Evolutionary conservation across 2,797 vertebrate genomes (phyloP).

Genomic region (Chloroceryle inda): DNA sequence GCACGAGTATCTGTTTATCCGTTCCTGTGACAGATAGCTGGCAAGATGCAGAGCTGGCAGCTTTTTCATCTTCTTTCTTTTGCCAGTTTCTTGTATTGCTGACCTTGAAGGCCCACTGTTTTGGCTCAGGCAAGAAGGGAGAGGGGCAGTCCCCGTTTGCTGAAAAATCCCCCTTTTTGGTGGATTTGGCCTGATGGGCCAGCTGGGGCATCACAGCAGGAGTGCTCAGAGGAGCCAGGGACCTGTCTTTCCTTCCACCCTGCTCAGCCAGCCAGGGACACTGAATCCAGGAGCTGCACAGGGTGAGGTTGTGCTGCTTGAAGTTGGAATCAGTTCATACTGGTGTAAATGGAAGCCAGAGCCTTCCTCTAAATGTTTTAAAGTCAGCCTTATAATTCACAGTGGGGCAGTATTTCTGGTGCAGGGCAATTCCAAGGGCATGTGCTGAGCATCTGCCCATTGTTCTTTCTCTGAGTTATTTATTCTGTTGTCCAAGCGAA

Average conservation of each 20-base stretch:
- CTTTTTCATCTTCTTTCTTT: neutral
- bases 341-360: neutral
- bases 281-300: neutral
- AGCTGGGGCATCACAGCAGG: neutral
- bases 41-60: conserved; percentile 47
- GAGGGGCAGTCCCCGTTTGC: fast-evolving
- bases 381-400: neutral
- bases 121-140: neutral
- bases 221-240: neutral
- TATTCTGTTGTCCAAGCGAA: neutral
- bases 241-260: neutral
- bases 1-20: conserved; percentile 68
- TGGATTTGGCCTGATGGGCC: neutral
- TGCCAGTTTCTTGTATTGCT: neutral
- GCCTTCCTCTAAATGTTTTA: neutral
- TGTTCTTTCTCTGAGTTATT: neutral
- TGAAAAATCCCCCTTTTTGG: neutral
- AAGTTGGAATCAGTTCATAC: fast-evolving
- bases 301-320: neutral
- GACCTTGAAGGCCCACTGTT: conserved; percentile 56
- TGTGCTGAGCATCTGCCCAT: neutral
- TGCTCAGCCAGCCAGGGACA: fast-evolving
- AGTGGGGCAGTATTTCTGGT: neutral
- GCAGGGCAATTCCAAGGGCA: neutral
- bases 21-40: conserved; percentile 70